Base-by-base conservation (phyloP, 2,888 invertebrate genomes). In the Germaria angustata region DNA sequence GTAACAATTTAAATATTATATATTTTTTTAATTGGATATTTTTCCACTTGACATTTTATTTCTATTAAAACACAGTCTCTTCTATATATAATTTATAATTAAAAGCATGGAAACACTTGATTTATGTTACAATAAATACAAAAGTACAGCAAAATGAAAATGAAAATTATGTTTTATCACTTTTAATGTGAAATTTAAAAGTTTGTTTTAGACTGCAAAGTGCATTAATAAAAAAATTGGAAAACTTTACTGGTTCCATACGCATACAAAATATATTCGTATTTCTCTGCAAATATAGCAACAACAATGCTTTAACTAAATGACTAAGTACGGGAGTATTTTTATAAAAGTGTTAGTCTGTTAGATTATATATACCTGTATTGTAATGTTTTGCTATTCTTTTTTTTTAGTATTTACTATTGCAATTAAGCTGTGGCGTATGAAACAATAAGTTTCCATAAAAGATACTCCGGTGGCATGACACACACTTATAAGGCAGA, bases 391-490 rank as follows among this genome's bases (percentile, higher is more conserved):
- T 41, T 82, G 53, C 51, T 65, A 44, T 53, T 69, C 69, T 66
- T 66, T 80, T 69, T 66, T 79, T 59, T 76, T 63, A 63, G 57
- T 80, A 66, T 77, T 84, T 84, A 66, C 84, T 82, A 68, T 84
- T 75, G 79, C 83, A 84, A 85, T 84, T 83, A 85, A 85, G 82
- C 81, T 81, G 76, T 78, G 66, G 46, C 57, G 15, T 32, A 44
- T 22, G 15, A 39, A 61, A 24, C 3, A 66, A 46, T 81, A 79
- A 80, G 81, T 80, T 85, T 80, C 81, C 84, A 85, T 86, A 84
- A 85, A 85, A 86, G 84, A 81, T 85, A 78, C 83, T 81, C 81
- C 53, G 61, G 75, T 84, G 82, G 57, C 81, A 78, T 65, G 65
- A 59, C 78, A 75, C 32, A 77, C 69, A 66, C 61, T 36, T 39